Percentiles rank a stretch among this genome's conserved stretches.
These are phyloP conservation scores for Keiferia lycopersicella DNA, from an alignment of 2,888 invertebrate species.

Conservation along the genomic window DNA sequence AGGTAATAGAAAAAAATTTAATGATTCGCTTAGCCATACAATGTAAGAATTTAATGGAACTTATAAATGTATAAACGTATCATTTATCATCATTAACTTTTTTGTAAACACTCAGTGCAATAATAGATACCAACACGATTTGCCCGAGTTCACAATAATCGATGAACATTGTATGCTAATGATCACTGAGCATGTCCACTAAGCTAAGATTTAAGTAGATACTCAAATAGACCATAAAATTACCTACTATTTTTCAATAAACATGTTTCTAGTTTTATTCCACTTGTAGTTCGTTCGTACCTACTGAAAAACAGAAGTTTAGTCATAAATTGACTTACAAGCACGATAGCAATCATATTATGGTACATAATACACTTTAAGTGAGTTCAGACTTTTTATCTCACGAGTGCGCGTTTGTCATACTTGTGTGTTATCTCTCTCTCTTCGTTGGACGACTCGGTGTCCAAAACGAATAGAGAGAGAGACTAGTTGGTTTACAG, in stretches of 20 bases:
- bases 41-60: neutral
- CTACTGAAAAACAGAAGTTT: no score
- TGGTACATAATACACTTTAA: no score
- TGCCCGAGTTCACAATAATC: neutral
- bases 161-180: constrained; percentile 50
- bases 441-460: no score
- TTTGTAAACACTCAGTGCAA: constrained; percentile 2
- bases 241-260: neutral
- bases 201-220: neutral
- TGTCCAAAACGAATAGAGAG: no score
- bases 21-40: no score
- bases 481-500: no score
- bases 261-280: neutral
- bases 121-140: constrained; percentile 11
- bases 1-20: no score
- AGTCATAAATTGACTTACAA: no score
- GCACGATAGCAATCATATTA: neutral
- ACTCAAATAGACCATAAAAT: neutral
- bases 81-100: constrained; percentile 8
- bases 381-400: no score
- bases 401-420: no score
- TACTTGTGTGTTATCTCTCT: no score
- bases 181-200: constrained; percentile 2
- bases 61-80: neutral
- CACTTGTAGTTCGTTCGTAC: no score